A percentile compares a stretch with the other conserved stretches of the same genome.
Evolutionary conservation across 2,797 vertebrate genomes (phyloP).

Genomic region (Enteromius mattozi): DNA sequence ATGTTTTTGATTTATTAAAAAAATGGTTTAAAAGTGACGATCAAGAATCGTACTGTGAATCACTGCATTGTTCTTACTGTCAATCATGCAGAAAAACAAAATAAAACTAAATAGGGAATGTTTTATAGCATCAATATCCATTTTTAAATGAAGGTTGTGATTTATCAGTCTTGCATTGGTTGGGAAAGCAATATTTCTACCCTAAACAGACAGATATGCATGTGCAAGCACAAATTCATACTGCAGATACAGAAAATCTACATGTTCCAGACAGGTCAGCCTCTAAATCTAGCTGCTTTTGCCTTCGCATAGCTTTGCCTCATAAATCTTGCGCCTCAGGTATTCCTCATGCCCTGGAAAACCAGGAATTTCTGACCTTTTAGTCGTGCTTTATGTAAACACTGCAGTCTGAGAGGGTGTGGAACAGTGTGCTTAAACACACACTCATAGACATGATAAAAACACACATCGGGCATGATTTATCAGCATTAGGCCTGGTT

Average conservation of each 20-base stretch:
- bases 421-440: conserved; percentile 18
- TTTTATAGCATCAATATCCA: neutral
- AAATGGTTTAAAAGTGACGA: too few relatives aligned
- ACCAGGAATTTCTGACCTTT: conserved; percentile 65
- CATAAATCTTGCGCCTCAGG: conserved; percentile 64
- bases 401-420: conserved; percentile 53
- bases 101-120: neutral
- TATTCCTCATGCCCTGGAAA: conserved; percentile 59
- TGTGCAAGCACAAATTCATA: neutral
- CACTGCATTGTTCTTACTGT: too few relatives aligned
- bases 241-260: neutral
- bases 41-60: too few relatives aligned
- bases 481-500: conserved; percentile 48
- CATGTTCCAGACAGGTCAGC: conserved; percentile 41
- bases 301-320: conserved; percentile 39
- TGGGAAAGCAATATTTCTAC: neutral
- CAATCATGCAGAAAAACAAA: too few relatives aligned
- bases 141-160: neutral
- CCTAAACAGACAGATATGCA: neutral
- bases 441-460: conserved; percentile 22
- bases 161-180: neutral
- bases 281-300: conserved; percentile 59
- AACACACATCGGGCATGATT: conserved; percentile 36
- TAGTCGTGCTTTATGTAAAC: conserved; percentile 64
- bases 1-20: neutral